Evolutionary conservation across 1,140 invertebrate species (phyloP).

Genomic region (Oncopeltus fasciatus): DNA sequence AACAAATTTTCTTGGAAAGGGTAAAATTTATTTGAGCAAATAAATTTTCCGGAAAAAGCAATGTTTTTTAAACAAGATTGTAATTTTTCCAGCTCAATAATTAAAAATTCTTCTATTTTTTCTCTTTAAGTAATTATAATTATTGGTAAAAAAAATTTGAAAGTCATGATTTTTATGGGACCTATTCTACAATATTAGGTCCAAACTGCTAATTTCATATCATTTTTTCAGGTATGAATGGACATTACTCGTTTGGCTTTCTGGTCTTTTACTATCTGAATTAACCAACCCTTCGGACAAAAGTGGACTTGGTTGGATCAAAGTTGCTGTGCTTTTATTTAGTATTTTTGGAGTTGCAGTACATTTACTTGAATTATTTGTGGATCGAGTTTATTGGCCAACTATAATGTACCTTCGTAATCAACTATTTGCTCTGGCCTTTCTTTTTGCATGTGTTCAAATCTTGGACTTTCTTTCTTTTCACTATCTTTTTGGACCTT

Average conservation of each 20-base stretch:
- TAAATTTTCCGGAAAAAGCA: too few species aligned
- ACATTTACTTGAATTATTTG: constrained; percentile 65
- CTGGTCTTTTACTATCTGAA: constrained; percentile 87
- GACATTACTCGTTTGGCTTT: constrained; percentile 87
- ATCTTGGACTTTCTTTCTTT: constrained; percentile 94
- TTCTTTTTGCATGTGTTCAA: constrained; percentile 90
- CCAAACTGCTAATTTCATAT: too few species aligned
- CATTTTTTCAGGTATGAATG: constrained; percentile 89
- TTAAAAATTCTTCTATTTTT: too few species aligned
- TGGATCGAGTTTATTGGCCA: constrained; percentile 52
- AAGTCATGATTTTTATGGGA: too few species aligned
- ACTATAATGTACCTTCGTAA: constrained; percentile 83
- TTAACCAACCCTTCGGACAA: constrained; percentile 92
- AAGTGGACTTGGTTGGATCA: constrained; percentile 84
- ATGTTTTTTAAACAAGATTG: too few species aligned
- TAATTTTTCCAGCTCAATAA: too few species aligned
- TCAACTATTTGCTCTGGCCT: constrained; percentile 87
- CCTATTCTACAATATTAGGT: too few species aligned
- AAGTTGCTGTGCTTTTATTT: constrained; percentile 79
- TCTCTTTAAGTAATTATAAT: too few species aligned
- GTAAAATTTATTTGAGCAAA: too few species aligned
- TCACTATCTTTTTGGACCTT: constrained; percentile 96
- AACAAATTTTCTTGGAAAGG: too few species aligned
- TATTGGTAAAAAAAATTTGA: too few species aligned
- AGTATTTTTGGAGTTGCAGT: constrained; percentile 81